Evolutionary conservation across 2,797 vertebrate species (phyloP), one percentile per base, ranked within the genome.

Genomic region (Artibeus jamaicensis): DNA sequence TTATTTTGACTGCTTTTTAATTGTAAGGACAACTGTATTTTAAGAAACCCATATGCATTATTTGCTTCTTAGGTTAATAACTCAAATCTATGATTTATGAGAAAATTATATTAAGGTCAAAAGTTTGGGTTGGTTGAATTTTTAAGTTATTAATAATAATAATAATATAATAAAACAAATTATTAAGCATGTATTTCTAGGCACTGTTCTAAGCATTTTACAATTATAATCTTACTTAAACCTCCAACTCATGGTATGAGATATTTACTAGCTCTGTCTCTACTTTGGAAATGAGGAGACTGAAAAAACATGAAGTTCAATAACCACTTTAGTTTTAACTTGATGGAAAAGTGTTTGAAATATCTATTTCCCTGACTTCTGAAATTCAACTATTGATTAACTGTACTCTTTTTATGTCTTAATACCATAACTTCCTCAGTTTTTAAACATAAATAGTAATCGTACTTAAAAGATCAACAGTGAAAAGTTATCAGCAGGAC

Each of bases 41-140:
- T 83, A 22, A 1, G 29, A 86, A 34, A 86, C 89, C 46, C n/a
- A 14, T 29, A 9, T 65, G 9, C 8, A 88, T 71, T 79, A 82
- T 74, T 95, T 95, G 83, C 57, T 95, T 82, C 39, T 82, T 89
- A 59, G 22, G 65, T 84, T 84, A 84, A 91, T 77, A 89, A 55
- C 16, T 86, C 42, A 84, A 89, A 92, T 85, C 6, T 39, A 71
- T 89, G 68, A 88, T 89, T 91, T 89, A 83, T 73, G 71, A 93
- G n/a, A 62, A 93, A 55, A 32, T 77, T 37, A 55, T n/a, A 70
- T n/a, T 22, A 79, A 96, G 85, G 22, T 71, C 11, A 71, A 81
- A 88, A 83, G 1, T 73, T 78, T 62, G 32, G n/a, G 4, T 12
- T 73, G 57, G 21, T 89, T 59, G 48, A 89, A 62, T 73, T 89